Conservation (phyloP, 2,888 invertebrate species). For the Sphaeridia pumilis region DNA sequence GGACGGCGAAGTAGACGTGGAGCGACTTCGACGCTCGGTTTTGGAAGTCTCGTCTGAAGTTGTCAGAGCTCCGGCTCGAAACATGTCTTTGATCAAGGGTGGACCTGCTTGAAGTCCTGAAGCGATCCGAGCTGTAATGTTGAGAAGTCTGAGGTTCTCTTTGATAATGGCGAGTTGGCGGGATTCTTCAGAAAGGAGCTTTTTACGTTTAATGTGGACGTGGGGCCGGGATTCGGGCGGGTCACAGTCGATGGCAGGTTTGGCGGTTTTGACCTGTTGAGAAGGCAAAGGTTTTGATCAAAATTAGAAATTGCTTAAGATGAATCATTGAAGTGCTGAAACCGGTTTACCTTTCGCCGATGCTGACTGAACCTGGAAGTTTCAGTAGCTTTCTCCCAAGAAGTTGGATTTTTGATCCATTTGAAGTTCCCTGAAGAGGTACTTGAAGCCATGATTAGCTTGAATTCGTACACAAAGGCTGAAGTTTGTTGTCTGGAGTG, state of each 20-base stretch:
- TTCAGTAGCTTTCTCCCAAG: neutral
- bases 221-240: slow-evolving; percentile 30
- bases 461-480: too few relatives aligned
- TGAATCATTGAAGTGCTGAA: neutral
- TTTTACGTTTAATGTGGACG: slow-evolving; percentile 30
- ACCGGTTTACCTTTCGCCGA: neutral
- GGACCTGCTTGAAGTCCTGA: neutral
- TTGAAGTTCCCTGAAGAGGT: too few relatives aligned
- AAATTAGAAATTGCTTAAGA: neutral
- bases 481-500: too few relatives aligned
- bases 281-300: too few relatives aligned
- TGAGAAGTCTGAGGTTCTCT: slow-evolving; percentile 31
- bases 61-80: too few relatives aligned
- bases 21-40: neutral
- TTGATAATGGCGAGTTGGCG: slow-evolving; percentile 29
- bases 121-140: slow-evolving; percentile 30
- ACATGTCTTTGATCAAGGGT: neutral
- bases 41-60: neutral
- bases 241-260: slow-evolving; percentile 31
- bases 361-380: neutral
- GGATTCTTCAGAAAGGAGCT: slow-evolving; percentile 26
- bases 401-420: neutral
- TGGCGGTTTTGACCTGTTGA: slow-evolving; percentile 30
- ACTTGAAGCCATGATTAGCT: too few relatives aligned
- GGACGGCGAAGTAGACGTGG: neutral